These are phyloP conservation scores for Drepana falcataria DNA, from an alignment of 2,888 invertebrate species.

Conservation along the genomic window DNA sequence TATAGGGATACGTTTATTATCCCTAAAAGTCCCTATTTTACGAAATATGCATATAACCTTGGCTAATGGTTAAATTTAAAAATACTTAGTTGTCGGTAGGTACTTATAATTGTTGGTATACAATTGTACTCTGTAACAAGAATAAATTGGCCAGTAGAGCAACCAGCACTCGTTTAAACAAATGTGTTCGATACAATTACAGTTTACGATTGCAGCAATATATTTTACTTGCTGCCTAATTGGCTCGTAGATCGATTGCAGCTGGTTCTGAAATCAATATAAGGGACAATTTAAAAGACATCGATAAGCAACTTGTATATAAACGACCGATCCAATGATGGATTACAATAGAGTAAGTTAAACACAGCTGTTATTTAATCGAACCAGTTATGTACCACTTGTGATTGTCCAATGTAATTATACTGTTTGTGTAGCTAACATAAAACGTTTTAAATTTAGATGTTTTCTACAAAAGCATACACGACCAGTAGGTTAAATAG, in stretches of 20 bases:
- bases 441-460: not conserved
- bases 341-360: not conserved
- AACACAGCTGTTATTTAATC: not conserved
- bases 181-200: slow-evolving; percentile 22
- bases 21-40: no score
- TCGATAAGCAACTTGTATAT: slow-evolving; percentile 37
- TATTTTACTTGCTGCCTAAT: slow-evolving; percentile 47
- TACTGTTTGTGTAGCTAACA: not conserved
- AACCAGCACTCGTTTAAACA: slow-evolving; percentile 6
- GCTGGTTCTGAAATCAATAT: slow-evolving; percentile 60
- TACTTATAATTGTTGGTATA: no score
- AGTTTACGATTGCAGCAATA: slow-evolving; percentile 30
- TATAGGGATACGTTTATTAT: no score
- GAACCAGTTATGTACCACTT: not conserved
- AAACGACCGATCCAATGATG: slow-evolving; percentile 20
- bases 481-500: slow-evolving; percentile 28
- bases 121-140: not conserved
- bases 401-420: not conserved
- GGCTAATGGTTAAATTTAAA: no score
- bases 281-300: slow-evolving; percentile 63
- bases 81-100: no score
- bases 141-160: slow-evolving; percentile 4
- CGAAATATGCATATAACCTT: no score
- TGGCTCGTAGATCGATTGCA: slow-evolving; percentile 65
- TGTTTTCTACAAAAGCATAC: not conserved